Evolutionary conservation across 2,113 vertebrate genomes (phyloP).

Genomic region (Callocephalon fimbriatum): DNA sequence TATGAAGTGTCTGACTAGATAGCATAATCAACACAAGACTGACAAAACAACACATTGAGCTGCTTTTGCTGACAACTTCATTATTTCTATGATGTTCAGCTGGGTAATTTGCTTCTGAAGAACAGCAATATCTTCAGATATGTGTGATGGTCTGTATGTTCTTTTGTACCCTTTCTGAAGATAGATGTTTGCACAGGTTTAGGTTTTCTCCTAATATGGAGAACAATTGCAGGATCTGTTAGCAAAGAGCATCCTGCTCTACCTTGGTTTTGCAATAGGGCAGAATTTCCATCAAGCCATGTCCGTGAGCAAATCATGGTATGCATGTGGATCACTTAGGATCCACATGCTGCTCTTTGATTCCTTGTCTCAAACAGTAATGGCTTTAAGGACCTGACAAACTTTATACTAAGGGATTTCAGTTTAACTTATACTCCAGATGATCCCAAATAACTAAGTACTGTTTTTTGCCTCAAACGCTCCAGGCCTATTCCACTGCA

Average conservation of each 20-base stretch:
- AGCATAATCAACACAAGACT: constrained; percentile 33
- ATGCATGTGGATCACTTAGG: neutral
- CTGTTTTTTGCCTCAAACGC: neutral
- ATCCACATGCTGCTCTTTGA: neutral
- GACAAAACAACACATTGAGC: neutral
- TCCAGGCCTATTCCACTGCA: neutral
- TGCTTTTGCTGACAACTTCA: constrained; percentile 59
- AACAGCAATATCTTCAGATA: constrained; percentile 12
- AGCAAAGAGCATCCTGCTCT: neutral
- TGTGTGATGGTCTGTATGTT: neutral
- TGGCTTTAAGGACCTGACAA: neutral
- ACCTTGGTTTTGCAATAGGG: neutral
- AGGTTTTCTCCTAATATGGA: neutral
- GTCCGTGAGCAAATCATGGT: neutral
- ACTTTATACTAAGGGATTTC: neutral
- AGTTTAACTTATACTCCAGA: neutral
- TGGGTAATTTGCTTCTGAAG: constrained; percentile 39
- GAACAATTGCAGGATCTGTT: neutral
- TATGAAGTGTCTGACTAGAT: constrained; percentile 21
- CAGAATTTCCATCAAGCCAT: neutral
- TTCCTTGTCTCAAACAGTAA: neutral
- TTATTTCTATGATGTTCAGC: constrained; percentile 42
- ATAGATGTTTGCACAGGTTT: neutral
- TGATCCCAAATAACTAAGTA: neutral
- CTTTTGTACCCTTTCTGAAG: constrained; percentile 44